Evolutionary conservation across 2,113 vertebrate genomes (phyloP), one percentile per base, ranked within the genome.

Genomic region (Melanostigma gelatinosum): DNA sequence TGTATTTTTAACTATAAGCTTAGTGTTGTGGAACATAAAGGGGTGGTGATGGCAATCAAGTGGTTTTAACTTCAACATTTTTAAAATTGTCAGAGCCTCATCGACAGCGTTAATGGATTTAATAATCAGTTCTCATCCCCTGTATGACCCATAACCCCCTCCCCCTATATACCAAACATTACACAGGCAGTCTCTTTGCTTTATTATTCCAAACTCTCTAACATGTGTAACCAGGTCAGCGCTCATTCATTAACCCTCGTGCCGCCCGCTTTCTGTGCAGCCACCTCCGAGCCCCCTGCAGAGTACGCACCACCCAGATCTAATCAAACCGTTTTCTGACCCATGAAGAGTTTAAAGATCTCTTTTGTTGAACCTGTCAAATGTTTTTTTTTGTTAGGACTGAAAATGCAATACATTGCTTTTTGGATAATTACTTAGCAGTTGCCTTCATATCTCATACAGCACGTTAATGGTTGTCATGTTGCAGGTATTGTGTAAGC

Each of bases 181-280:
- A 73, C 32, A 71, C 34, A 65, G 0, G 36, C 50, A 55, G 20
- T 20, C 16, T 70, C 73, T 48, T 80, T 80, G 67, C 74, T 83
- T 79, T 29, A 2, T 76, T 38, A 44, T 58, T 18, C 46, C 18
- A 62, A 22, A 57, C 61, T 52, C 22, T 84, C 8, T 61, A 64
- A 64, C 74, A 44, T 74, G 66, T 68, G 70, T 20, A 85, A 77
- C 48, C 44, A 52, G 80, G 83, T 85, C 83, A 88, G 64, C 1
- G 13, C 63, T 79, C 61, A 42, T 75, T 76, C 40, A 58, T 4
- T n/a, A 65, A 75, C 40, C 50, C 27, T 63, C 8, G 5, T 18
- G 38, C 24, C 61, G 66, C 32, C 3, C 16, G 12, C 34, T 64
- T 58, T 70, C 58, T 40, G 24, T 29, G 44, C 38, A 32, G 42